phyloP scores from a whole-genome alignment of 2,113 vertebrate species.

The Syngnathus floridae region DNA sequence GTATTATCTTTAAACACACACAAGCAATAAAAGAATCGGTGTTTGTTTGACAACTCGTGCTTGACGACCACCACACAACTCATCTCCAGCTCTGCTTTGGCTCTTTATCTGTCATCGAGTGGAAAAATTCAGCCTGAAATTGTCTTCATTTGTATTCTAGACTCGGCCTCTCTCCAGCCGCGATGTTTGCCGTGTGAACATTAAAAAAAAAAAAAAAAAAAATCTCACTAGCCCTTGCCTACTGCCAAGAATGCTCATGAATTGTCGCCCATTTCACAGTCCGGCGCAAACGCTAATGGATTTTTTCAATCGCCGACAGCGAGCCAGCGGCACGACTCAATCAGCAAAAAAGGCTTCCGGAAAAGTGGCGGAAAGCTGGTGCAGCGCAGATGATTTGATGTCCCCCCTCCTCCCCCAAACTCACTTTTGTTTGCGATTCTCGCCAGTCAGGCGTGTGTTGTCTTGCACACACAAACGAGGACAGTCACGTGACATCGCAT shows the following conservation, averaged over 20 bases:
- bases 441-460: not conserved
- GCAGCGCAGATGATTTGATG: slow-evolving; percentile 15
- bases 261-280: slow-evolving; percentile 66
- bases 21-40: no score
- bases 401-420: slow-evolving; percentile 8
- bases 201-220: not conserved
- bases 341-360: slow-evolving; percentile 45
- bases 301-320: slow-evolving; percentile 51
- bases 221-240: slow-evolving; percentile 10
- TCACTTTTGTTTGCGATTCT: slow-evolving; percentile 26
- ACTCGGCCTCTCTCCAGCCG: slow-evolving; percentile 29
- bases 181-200: slow-evolving; percentile 33
- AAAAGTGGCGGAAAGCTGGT: slow-evolving; percentile 22
- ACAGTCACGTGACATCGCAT: slow-evolving; percentile 31
- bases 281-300: slow-evolving; percentile 56
- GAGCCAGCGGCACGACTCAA: slow-evolving; percentile 52
- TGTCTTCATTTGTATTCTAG: slow-evolving; percentile 36
- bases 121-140: slow-evolving; percentile 1
- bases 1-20: no score
- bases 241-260: slow-evolving; percentile 56
- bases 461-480: slow-evolving; percentile 9
- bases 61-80: not conserved
- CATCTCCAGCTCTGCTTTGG: not conserved
- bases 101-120: not conserved
- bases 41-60: not conserved